Percentiles rank a stretch among this genome's conserved stretches.
Evolutionary conservation across 1,140 invertebrate species (phyloP).

Genomic region (Heliconius hewitsoni): DNA sequence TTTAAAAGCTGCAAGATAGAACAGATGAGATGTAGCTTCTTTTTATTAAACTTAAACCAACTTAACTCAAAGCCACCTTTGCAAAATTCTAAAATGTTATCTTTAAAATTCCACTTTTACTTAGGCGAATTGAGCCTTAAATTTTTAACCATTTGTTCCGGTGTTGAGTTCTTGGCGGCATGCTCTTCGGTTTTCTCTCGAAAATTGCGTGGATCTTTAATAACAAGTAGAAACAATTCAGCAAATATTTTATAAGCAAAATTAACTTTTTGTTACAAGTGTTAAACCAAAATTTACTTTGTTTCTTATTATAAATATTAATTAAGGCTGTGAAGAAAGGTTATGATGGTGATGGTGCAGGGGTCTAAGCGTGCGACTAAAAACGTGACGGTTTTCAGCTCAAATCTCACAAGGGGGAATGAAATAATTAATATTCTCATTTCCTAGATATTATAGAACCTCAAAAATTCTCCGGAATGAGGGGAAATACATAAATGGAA

Average conservation of each 20-base stretch:
- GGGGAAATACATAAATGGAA: too few relatives aligned
- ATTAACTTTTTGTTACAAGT: neutral
- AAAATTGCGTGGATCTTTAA: constrained; percentile 5
- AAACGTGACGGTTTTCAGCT: neutral
- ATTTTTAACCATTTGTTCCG: neutral
- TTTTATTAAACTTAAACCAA: too few relatives aligned
- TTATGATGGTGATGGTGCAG: too few relatives aligned
- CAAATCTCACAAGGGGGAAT: neutral
- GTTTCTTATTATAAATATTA: neutral
- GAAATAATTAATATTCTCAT: too few relatives aligned
- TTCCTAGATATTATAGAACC: too few relatives aligned
- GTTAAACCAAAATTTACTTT: neutral
- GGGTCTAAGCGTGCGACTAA: too few relatives aligned
- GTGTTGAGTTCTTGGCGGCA: constrained; percentile 5
- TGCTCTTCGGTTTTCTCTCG: neutral
- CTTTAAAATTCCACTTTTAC: neutral
- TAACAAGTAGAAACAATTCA: constrained; percentile 13
- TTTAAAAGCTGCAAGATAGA: too few relatives aligned
- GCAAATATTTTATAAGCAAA: constrained; percentile 15
- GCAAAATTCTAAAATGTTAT: neutral
- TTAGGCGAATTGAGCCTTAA: constrained; percentile 3
- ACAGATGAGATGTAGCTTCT: too few relatives aligned
- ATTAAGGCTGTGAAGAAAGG: too few relatives aligned
- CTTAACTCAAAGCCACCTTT: neutral
- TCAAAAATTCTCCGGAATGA: too few relatives aligned